Conservation (phyloP, 2,888 invertebrate genomes). For the Cenopis cana region DNA sequence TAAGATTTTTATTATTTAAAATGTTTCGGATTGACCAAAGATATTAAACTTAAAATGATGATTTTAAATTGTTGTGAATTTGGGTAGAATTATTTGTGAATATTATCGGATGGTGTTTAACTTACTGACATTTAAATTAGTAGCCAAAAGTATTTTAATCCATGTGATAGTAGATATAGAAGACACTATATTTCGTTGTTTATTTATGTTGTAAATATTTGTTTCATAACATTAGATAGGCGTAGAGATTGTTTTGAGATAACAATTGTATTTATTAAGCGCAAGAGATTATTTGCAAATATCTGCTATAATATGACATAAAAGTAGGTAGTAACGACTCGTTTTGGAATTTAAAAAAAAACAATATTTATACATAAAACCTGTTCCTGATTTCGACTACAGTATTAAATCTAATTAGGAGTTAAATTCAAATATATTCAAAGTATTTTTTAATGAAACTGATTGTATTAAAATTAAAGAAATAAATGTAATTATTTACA, state of each 20-base stretch:
- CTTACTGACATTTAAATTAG: conserved; percentile 60
- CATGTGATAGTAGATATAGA: conserved; percentile 81
- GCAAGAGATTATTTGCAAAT: not conserved
- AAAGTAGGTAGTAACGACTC: not conserved
- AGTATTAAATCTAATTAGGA: no score
- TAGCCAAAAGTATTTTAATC: conserved; percentile 78
- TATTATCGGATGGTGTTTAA: conserved; percentile 56
- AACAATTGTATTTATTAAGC: not conserved
- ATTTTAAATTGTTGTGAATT: conserved; percentile 73
- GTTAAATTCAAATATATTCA: no score
- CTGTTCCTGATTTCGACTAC: no score
- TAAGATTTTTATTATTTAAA: conserved; percentile 43
- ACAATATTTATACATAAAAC: no score
- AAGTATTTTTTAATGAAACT: no score
- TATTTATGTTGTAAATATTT: conserved; percentile 49
- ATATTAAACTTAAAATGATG: conserved; percentile 59
- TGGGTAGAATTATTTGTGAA: conserved; percentile 65
- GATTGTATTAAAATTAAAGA: no score
- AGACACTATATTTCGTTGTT: conserved; percentile 51
- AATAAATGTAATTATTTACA: no score
- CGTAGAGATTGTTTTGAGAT: conserved; percentile 11
- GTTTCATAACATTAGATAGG: conserved; percentile 36
- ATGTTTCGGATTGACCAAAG: conserved; percentile 75
- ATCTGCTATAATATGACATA: not conserved
- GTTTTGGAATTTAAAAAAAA: no score